Evolutionary conservation across 2,113 vertebrate species (phyloP), one percentile per base, ranked within the genome.

Genomic region (Chamaetylas fuelleborni): DNA sequence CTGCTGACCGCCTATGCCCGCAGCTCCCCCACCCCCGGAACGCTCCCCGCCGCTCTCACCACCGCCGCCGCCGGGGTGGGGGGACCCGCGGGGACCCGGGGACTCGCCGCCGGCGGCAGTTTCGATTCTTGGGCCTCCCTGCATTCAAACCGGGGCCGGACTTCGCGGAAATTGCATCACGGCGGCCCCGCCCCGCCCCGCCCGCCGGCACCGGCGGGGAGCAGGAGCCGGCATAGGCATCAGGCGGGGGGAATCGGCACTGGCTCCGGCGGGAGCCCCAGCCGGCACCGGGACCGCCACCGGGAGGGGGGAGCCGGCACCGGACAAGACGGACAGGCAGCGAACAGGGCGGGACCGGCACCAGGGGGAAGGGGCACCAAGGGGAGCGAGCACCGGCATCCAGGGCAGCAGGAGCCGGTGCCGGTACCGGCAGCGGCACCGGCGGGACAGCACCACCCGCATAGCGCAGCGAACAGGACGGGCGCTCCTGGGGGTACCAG

Each of bases 91-190:
- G 29, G 45, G 43, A 24, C 23, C 24, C 20, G 33, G 66, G 56
- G 40, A 33, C 56, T 19, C 43, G 15, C 29, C 14, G 10, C 87
- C 56, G 34, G 29, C 82, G 13, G 3, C 22, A n/a, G 43, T 93
- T 93, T 92, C 94, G 69, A 25, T 93, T 76, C 70, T 85, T 50
- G 91, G 96, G 83, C 89, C 94, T 90, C 92, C 64, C 88, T 34
- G 96, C 83, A 36, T 88, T 82, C 91, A 91, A 88, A 89, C 83
- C 89, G 87, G 93, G 93, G 74, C 48, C 69, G 70, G 90, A 81
- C 72, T 72, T 86, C 96, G 65, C 96, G 96, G 96, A 97, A 96
- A 94, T 95, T 95, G 71, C 96, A 97, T 95, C 96, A 96, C 93
- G 56, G 84, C 93, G 33, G 96, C 91, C 56, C 53, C 58, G 86